Base-by-base conservation (phyloP, 2,888 invertebrate genomes). In the Mythimna pallens region DNA sequence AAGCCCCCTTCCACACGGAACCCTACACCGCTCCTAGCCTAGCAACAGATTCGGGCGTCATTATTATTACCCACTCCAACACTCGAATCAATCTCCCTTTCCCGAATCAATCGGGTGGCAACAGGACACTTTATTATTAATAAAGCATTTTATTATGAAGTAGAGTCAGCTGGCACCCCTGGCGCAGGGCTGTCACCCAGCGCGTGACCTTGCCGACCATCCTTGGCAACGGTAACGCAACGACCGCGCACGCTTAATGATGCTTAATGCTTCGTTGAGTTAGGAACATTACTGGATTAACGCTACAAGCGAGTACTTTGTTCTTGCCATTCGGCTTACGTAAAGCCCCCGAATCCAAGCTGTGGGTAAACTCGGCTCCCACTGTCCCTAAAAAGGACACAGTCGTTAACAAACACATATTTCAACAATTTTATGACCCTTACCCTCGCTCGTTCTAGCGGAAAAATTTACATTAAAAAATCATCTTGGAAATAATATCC, bases 261-360 rank as follows among this genome's bases (percentile, higher is more conserved):
- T 81, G 80, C 81, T 86, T 85, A 86, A 86, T 86, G 86, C 86
- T 82, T 80, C 83, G 85, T 30, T 86, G 85, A 75, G 67, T 78
- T 73, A 83, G 86, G 85, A 83, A 85, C 85, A 85, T 85, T 85
- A 83, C 82, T 83, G 86, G 81, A 85, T 85, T 86, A 86, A 79
- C 76, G 70, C 55, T 76, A 80, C 64, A 70, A 72, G 55, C 72
- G 64, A 73, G 61, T 67, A 76, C 73, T 76, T 77, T 76, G 78
- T 73, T 73, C 82, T 84, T 80, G 68, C 80, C 72, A 68, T 65
- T 70, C 79, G 55, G 66, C 67, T 68, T 80, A 74, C n/a, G 34
- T 47, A 55, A 64, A 77, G 66, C 67, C 55, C 70, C 34, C 17
- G 52, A 52, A 71, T 52, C 59, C 40, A 40, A 47, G n/a, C 55